Evolutionary conservation across 2,113 vertebrate species (phyloP), one percentile per base, ranked within the genome.

Genomic region (Pterocles orientalis): DNA sequence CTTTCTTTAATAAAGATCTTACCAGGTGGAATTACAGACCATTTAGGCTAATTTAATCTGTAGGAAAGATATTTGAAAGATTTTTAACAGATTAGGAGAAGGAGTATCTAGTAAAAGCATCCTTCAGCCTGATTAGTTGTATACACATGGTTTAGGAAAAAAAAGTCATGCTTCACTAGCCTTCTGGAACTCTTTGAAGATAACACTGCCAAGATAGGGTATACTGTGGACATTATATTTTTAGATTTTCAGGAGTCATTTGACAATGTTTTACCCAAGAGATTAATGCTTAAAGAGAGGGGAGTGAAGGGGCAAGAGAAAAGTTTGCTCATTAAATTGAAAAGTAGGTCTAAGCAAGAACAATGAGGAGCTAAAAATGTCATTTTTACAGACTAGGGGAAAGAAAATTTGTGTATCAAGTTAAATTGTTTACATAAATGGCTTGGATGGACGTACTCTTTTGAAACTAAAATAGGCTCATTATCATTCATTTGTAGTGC

Each of bases 161-260:
- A 95, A 70, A 92, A 92, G 80, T 88, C 65, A 86, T 84, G 90
- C 95, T 96, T 96, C 91, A 54, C 86, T 95, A 92, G 84, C 71
- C 75, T 93, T 93, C 87, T 95, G 97, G 94, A 97, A 95, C 83
- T 90, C 95, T 96, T 97, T 96, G 97, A 96, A 95, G 97, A 95
- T 95, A 96, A 95, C 48, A 47, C 53, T 90, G 92, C 92, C 91
- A 85, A 96, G 92, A 91, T 73, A 90, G 77, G 70, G 21, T 85
- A 68, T 61, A 78, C 39, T 14, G 60, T 61, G 62, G 89, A 90
- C 88, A 65, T 94, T 90, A 60, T 81, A 88, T 89, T 96, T 88
- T 90, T 84, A 90, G 92, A 64, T 91, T 94, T 96, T 94, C n/a
- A 83, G 71, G 68, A 95, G 50, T 92, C 82, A 93, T 94, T 95